Percentiles rank a stretch among this genome's conserved stretches.
Evolutionary conservation across 2,113 vertebrate genomes (phyloP).

Genomic region (Petrocephalus zakoni): DNA sequence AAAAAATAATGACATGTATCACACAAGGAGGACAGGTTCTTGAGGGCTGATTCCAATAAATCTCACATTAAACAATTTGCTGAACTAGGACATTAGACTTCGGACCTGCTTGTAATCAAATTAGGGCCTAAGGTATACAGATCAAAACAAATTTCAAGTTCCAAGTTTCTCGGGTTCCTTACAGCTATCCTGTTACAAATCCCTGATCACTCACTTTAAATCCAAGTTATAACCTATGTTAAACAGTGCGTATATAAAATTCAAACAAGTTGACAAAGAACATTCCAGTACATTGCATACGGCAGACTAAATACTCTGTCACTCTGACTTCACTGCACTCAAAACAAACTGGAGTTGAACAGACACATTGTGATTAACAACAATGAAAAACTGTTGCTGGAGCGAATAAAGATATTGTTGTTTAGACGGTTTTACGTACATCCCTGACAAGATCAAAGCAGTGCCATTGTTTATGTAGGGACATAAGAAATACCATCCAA

Average conservation of each 20-base stretch:
- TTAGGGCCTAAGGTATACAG: neutral
- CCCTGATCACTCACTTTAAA: neutral
- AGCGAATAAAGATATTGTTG: neutral
- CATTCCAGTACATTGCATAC: neutral
- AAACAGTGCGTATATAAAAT: neutral
- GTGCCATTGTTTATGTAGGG: neutral
- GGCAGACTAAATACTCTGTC: neutral
- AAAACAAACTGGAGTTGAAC: neutral
- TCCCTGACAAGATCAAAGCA: neutral
- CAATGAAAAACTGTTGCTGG: neutral
- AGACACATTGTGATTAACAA: neutral
- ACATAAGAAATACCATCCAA: neutral
- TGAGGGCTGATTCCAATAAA: neutral
- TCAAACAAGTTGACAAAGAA: neutral
- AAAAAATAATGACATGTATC: slow-evolving; percentile 13
- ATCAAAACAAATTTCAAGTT: neutral
- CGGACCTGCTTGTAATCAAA: neutral
- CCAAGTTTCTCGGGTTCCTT: neutral
- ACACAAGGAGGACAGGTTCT: neutral
- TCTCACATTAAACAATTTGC: neutral
- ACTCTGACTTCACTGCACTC: neutral
- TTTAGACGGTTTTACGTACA: neutral
- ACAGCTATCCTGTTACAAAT: neutral
- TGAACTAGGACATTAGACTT: neutral
- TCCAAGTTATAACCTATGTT: neutral